Percentiles rank a stretch among this genome's conserved stretches.
phyloP scores from a whole-genome alignment of 2,797 vertebrate genomes.

The Crax fasciolata region DNA sequence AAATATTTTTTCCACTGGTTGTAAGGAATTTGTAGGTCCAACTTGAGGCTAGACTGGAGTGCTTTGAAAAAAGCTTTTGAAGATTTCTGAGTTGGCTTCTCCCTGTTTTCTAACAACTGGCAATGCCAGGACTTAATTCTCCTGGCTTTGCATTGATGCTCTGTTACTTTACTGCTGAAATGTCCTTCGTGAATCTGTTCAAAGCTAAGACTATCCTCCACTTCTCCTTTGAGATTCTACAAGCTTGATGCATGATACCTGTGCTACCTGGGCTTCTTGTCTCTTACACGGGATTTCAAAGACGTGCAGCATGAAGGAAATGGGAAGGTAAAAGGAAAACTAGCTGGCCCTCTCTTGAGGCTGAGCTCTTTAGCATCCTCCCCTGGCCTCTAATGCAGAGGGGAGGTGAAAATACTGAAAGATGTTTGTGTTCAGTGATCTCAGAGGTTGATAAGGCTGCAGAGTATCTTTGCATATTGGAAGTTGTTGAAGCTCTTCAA shows the following conservation, averaged over 20 bases:
- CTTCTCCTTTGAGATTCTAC: neutral
- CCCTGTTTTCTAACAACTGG: neutral
- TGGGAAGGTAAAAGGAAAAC: neutral
- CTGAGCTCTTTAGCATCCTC: neutral
- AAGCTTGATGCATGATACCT: neutral
- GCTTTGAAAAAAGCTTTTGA: constrained; percentile 24
- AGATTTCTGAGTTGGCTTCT: constrained; percentile 20
- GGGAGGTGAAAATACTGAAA: neutral
- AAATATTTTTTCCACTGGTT: neutral
- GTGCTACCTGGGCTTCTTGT: neutral
- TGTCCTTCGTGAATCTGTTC: neutral
- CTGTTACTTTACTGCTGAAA: constrained; percentile 1
- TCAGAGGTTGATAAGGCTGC: neutral
- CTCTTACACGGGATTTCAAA: neutral
- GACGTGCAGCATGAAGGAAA: accelerated
- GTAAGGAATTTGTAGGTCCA: constrained; percentile 1
- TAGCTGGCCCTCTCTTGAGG: neutral
- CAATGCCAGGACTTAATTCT: constrained; percentile 11
- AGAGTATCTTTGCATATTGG: neutral
- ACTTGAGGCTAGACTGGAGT: neutral
- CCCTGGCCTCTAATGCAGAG: neutral
- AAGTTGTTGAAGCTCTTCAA: constrained; percentile 12
- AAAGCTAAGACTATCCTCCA: neutral
- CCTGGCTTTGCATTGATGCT: neutral
- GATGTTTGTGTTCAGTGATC: neutral